Evolutionary conservation across 2,888 invertebrate species (phyloP), one percentile per base, ranked within the genome.

Genomic region (Helicoverpa assulta): DNA sequence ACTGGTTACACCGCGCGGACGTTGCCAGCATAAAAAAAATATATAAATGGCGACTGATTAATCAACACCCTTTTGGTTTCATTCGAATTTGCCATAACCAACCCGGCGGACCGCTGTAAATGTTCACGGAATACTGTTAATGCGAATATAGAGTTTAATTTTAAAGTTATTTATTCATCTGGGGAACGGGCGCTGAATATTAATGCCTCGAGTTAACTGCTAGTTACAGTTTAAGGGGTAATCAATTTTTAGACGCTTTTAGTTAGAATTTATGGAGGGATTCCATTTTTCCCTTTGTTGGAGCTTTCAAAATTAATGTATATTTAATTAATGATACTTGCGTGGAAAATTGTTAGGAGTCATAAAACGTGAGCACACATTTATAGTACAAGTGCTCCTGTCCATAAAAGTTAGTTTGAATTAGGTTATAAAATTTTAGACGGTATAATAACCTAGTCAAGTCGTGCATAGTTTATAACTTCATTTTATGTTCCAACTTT

Each of bases 11-110:
- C 68, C n/a, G 62, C 67, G 75, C 65, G 75, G 54, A 59, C 60
- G 64, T 47, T 33, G 51, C 26, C 21, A n/a, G 67, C 61, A 78
- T 67, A 78, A 79, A 72, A 81, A 81, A 82, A 76, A 84, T 62
- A 80, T 68, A 74, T 61, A 75, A 76, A 80, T 84, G 69, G 64
- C 61, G 50, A 21, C 71, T 71, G 73, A 80, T 83, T 83, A 84
- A 83, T 83, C 85, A 84, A 77, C 66, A 63, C 70, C 73, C 74
- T 73, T 78, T 75, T 50, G 69, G 73, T 71, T 77, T 65, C 61
- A 75, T 74, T 50, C 47, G 63, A 83, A 73, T 75, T 74, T 64
- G 70, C 68, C 58, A 61, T 63, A 73, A 73, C 70, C 67, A 54
- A 2, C 58, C 51, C 62, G n/a, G 55, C 67, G 66, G 62, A n/a